phyloP scores from a whole-genome alignment of 2,113 vertebrate species.

The Zapornia atra region DNA sequence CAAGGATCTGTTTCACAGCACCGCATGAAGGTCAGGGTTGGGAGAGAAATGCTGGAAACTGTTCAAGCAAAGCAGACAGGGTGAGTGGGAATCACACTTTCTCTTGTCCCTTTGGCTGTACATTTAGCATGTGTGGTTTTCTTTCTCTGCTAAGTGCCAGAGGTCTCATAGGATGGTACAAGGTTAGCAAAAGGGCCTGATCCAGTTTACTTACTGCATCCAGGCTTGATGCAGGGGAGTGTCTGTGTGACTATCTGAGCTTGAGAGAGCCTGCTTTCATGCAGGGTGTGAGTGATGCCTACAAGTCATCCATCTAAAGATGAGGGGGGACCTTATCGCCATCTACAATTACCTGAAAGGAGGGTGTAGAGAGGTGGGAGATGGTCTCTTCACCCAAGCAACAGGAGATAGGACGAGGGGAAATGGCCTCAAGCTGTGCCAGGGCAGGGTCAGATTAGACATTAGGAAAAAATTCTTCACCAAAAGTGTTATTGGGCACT shows the following conservation, averaged over 20 bases:
- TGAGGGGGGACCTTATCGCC: too few relatives aligned
- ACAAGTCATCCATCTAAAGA: background rate
- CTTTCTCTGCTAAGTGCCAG: accelerated
- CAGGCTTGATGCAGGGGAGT: accelerated
- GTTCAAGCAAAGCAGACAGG: background rate
- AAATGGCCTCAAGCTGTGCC: too few relatives aligned
- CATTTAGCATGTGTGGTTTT: background rate
- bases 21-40: background rate
- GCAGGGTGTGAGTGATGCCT: accelerated
- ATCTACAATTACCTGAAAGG: too few relatives aligned
- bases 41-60: background rate
- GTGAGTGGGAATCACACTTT: background rate
- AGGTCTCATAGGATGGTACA: background rate
- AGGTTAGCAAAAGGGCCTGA: background rate
- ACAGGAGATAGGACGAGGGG: too few relatives aligned
- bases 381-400: too few relatives aligned
- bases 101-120: accelerated
- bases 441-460: too few relatives aligned
- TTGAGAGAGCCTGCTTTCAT: background rate
- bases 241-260: background rate
- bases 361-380: too few relatives aligned
- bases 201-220: background rate
- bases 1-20: background rate
- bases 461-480: too few relatives aligned
- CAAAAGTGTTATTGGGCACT: too few relatives aligned